A percentile compares a stretch with the other conserved stretches of the same genome.
phyloP scores from a whole-genome alignment of 2,888 invertebrate species.

The Drosophila robusta region DNA sequence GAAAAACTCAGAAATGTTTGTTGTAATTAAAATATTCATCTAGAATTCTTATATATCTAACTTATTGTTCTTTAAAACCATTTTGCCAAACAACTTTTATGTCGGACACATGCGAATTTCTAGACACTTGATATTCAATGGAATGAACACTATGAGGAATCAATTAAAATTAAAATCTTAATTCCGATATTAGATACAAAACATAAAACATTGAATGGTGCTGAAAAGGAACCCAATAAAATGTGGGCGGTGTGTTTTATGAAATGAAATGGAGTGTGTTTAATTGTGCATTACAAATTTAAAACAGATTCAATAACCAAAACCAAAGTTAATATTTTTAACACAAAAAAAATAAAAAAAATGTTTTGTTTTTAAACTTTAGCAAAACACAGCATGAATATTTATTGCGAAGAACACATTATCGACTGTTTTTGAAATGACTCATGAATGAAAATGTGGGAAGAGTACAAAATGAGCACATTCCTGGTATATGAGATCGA shows the following conservation, averaged over 20 bases:
- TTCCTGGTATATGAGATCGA: constrained; percentile 22
- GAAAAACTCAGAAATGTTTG: not conserved
- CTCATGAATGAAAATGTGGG: constrained; percentile 40
- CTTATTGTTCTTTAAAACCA: constrained; percentile 24
- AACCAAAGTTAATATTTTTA: constrained; percentile 42
- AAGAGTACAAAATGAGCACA: constrained; percentile 30
- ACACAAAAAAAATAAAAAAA: constrained; percentile 25
- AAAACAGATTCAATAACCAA: constrained; percentile 6
- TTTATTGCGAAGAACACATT: constrained; percentile 29
- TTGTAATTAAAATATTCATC: not conserved
- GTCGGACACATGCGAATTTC: constrained; percentile 55
- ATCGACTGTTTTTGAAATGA: constrained; percentile 23
- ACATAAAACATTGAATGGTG: constrained; percentile 60
- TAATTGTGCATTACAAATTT: constrained; percentile 42
- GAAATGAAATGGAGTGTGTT: constrained; percentile 60
- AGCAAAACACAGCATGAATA: constrained; percentile 82
- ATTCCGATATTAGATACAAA: constrained; percentile 52
- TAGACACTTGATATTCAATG: constrained; percentile 48
- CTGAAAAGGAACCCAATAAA: constrained; percentile 15
- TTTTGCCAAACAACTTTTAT: constrained; percentile 16
- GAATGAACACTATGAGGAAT: constrained; percentile 28
- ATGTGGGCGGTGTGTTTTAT: constrained; percentile 44
- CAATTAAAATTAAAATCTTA: constrained; percentile 17
- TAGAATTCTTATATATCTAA: constrained; percentile 17
- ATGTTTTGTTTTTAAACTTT: constrained; percentile 44